phyloP scores from a whole-genome alignment of 2,113 vertebrate species.

The Psephotus haematonotus region DNA sequence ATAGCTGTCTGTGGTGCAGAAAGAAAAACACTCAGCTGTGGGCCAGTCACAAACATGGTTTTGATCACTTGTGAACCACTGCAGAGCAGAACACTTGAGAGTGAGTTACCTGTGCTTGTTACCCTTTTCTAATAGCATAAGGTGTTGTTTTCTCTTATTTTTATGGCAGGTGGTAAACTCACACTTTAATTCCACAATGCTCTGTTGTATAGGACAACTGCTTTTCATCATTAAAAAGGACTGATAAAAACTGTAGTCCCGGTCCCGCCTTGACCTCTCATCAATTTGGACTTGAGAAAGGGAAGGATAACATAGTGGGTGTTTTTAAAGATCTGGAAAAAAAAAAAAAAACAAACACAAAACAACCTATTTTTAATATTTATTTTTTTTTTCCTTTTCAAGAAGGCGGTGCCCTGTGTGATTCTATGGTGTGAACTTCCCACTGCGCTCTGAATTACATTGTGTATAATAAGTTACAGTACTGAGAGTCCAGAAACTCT shows the following conservation, averaged over 20 bases:
- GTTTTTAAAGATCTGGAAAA: neutral
- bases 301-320: neutral
- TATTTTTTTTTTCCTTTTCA: neutral
- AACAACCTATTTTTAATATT: neutral
- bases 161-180: neutral
- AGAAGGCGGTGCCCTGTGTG: neutral
- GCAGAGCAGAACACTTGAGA: neutral
- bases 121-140: accelerated
- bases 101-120: neutral
- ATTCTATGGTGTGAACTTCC: neutral
- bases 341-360: neutral
- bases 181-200: neutral
- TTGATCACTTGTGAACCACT: neutral
- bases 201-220: neutral
- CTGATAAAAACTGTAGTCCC: neutral
- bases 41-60: neutral
- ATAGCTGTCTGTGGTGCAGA: neutral
- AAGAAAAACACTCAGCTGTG: neutral
- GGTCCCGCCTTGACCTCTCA: neutral
- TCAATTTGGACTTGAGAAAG: neutral
- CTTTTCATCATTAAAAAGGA: neutral
- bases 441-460: neutral
- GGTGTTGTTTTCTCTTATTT: neutral
- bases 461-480: neutral
- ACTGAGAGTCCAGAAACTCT: neutral